phyloP scores from a whole-genome alignment of 1,140 invertebrate genomes.

The Platorchestia sp. region DNA sequence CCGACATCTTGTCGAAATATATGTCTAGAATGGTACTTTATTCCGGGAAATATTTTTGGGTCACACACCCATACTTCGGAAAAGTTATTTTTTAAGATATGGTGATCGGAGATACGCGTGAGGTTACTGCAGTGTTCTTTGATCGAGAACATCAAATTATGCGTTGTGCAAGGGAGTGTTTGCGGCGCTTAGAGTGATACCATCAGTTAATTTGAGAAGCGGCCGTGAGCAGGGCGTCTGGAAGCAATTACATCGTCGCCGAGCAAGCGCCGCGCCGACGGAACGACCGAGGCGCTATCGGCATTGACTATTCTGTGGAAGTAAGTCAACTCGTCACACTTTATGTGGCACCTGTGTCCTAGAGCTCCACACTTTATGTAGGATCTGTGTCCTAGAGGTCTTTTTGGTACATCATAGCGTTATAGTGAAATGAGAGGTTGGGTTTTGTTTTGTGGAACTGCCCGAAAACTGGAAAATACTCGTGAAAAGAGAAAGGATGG shows the following conservation, averaged over 20 bases:
- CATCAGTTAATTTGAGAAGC: constrained; percentile 50
- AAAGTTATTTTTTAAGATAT: background rate
- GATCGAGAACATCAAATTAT: constrained; percentile 17
- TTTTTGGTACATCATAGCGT: background rate
- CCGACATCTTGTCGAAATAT: background rate
- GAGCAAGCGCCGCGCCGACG: background rate
- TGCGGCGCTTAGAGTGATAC: constrained; percentile 29
- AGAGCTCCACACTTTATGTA: no score
- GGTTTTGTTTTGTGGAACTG: background rate
- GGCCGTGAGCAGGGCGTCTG: constrained; percentile 38
- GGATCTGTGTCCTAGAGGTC: background rate
- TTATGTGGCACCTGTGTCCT: background rate
- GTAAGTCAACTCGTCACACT: background rate
- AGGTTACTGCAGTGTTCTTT: constrained; percentile 26
- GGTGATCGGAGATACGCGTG: background rate
- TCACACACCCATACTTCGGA: background rate
- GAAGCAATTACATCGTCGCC: constrained; percentile 41
- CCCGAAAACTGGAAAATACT: background rate
- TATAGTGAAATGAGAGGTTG: background rate
- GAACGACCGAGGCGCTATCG: background rate
- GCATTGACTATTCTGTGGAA: background rate
- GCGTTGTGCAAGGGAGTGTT: constrained; percentile 44
- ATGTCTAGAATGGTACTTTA: background rate
- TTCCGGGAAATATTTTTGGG: constrained; percentile 13
- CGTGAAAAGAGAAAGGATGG: background rate